These are phyloP conservation scores for Ptiloglossa arizonensis DNA, from an alignment of 1,140 invertebrate genomes.

Conservation along the genomic window DNA sequence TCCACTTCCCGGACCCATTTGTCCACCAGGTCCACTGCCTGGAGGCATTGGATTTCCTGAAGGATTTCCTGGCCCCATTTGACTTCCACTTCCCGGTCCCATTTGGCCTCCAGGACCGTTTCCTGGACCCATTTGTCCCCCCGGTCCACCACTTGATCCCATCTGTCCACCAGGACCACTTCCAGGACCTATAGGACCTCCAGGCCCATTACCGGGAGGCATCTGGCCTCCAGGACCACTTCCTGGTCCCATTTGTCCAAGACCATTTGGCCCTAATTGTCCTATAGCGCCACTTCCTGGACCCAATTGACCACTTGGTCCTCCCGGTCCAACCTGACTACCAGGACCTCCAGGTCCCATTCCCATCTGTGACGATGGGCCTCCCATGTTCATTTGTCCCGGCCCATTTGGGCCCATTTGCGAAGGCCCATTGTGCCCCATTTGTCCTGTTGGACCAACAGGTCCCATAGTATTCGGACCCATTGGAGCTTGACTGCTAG, in stretches of 20 bases:
- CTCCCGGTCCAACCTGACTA: conserved; percentile 61
- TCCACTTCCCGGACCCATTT: conserved; percentile 53
- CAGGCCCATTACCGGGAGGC: conserved; percentile 46
- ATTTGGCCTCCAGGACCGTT: conserved; percentile 52
- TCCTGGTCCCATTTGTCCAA: conserved; percentile 61
- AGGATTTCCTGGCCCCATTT: conserved; percentile 58
- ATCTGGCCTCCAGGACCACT: conserved; percentile 53
- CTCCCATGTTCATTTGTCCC: conserved; percentile 57
- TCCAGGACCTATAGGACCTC: conserved; percentile 48
- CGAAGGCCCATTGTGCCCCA: conserved; percentile 61
- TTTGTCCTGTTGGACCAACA: conserved; percentile 53
- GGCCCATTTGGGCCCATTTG: conserved; percentile 63
- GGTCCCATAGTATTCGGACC: conserved; percentile 57
- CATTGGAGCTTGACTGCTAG: conserved; percentile 57
- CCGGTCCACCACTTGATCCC: conserved; percentile 46
- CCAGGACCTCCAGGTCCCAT: conserved; percentile 53
- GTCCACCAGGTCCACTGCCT: conserved; percentile 40
- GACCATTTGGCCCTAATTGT: conserved; percentile 53
- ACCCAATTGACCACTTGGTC: conserved; percentile 50
- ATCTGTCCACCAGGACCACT: conserved; percentile 54
- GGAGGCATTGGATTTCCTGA: conserved; percentile 47
- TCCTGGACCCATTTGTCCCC: conserved; percentile 56
- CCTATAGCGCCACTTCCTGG: conserved; percentile 50
- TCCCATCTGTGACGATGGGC: conserved; percentile 60
- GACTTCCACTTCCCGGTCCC: conserved; percentile 48